Percentiles rank a stretch among this genome's conserved stretches.
These are phyloP conservation scores for Amiota minor DNA, from an alignment of 2,888 invertebrate species.

Conservation along the genomic window DNA sequence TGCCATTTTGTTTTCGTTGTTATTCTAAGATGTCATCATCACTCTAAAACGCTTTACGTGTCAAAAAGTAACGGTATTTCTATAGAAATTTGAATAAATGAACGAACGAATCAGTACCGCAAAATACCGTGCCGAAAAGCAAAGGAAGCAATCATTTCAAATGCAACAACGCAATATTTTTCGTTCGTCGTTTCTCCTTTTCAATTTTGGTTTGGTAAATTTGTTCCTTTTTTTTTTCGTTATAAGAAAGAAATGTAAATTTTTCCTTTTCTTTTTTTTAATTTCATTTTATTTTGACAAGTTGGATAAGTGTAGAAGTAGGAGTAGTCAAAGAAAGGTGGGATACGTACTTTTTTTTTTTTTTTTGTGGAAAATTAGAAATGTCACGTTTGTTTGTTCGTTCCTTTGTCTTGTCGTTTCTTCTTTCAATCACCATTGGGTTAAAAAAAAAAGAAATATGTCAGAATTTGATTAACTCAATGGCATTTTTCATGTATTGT, in stretches of 20 bases:
- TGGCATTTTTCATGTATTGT: background rate
- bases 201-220: background rate
- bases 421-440: background rate
- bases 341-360: background rate
- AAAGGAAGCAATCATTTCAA: slow-evolving; percentile 1
- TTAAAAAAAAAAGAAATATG: background rate
- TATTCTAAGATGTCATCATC: background rate
- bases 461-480: background rate
- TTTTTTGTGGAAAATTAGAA: background rate
- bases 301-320: too few species aligned
- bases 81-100: background rate
- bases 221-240: background rate
- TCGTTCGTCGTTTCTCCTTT: background rate
- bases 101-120: background rate
- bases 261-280: too few species aligned
- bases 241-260: background rate
- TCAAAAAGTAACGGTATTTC: slow-evolving; percentile 26
- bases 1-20: background rate
- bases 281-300: too few species aligned
- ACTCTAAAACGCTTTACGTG: slow-evolving; percentile 20
- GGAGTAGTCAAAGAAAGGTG: too few species aligned
- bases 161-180: background rate
- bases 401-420: background rate
- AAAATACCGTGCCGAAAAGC: background rate
- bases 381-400: background rate